Percentiles rank a stretch among this genome's conserved stretches.
Evolutionary conservation across 1,140 invertebrate species (phyloP).

Genomic region (Tetragnatha versicolor): DNA sequence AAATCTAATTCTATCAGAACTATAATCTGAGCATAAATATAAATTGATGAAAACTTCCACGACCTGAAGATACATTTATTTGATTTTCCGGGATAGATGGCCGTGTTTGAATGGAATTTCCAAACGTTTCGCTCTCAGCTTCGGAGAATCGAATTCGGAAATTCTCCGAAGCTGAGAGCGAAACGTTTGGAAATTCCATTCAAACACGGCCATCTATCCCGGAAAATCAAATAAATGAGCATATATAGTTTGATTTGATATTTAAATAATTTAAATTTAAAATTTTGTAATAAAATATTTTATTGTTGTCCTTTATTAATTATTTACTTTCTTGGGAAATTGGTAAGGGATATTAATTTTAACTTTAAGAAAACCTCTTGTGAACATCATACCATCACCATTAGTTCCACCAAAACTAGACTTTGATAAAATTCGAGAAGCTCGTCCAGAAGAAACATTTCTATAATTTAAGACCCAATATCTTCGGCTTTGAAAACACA

Average conservation of each 20-base stretch:
- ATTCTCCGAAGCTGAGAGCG: too few relatives aligned
- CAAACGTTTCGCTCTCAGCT: too few relatives aligned
- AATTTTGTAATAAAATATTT: not conserved
- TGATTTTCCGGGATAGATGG: not conserved
- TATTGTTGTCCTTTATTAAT: not conserved
- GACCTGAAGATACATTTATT: not conserved
- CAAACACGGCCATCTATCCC: too few relatives aligned
- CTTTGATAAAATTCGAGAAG: not conserved
- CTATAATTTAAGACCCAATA: not conserved
- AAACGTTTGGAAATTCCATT: too few relatives aligned
- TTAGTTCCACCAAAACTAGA: not conserved
- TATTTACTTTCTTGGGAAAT: not conserved
- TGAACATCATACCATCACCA: not conserved
- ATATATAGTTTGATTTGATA: not conserved
- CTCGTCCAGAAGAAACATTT: constrained; percentile 1
- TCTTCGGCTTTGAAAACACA: not conserved
- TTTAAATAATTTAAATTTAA: not conserved
- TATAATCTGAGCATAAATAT: not conserved
- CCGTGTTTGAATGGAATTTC: too few relatives aligned
- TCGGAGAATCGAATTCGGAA: too few relatives aligned
- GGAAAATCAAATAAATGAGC: not conserved
- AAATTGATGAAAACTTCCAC: not conserved
- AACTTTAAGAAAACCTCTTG: not conserved
- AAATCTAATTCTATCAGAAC: not conserved
- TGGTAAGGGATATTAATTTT: not conserved